A percentile compares a stretch with the other conserved stretches of the same genome.
phyloP scores from a whole-genome alignment of 2,888 invertebrate species.

The Amitus sp. region DNA sequence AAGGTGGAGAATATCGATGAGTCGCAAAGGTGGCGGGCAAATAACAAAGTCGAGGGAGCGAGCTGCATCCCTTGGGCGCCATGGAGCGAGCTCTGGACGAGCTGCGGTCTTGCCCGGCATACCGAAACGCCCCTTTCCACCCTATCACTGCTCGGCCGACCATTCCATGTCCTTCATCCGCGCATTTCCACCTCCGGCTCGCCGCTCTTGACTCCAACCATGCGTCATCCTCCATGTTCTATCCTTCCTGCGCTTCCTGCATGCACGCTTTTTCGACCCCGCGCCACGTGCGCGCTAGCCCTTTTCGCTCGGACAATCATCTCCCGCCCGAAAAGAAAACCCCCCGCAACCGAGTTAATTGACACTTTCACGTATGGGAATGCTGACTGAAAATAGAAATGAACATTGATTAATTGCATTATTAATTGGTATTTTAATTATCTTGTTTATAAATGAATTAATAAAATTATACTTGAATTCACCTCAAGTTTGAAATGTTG shows the following conservation, averaged over 20 bases:
- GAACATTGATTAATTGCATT: too few relatives aligned
- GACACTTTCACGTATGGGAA: too few relatives aligned
- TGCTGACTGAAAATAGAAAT: too few relatives aligned
- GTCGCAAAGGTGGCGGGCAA: constrained; percentile 15
- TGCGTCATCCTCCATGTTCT: constrained; percentile 65
- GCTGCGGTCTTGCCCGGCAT: constrained; percentile 56
- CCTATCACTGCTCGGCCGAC: constrained; percentile 50
- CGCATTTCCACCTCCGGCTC: constrained; percentile 57
- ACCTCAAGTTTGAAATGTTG: too few relatives aligned
- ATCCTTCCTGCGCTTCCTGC: constrained; percentile 61
- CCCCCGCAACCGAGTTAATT: too few relatives aligned
- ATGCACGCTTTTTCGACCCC: background rate
- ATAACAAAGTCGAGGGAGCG: constrained; percentile 39
- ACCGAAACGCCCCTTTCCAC: constrained; percentile 55
- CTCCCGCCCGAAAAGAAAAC: too few relatives aligned
- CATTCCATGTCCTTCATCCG: constrained; percentile 66
- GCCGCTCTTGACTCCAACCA: constrained; percentile 58
- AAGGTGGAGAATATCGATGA: background rate
- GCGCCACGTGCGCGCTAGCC: too few relatives aligned
- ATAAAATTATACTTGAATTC: too few relatives aligned
- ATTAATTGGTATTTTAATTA: too few relatives aligned
- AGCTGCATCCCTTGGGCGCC: constrained; percentile 31
- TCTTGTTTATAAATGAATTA: too few relatives aligned
- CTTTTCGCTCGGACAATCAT: too few relatives aligned
- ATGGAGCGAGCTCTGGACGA: constrained; percentile 45